Conservation (phyloP, 2,888 invertebrate genomes). For the Athrips mouffetella region DNA sequence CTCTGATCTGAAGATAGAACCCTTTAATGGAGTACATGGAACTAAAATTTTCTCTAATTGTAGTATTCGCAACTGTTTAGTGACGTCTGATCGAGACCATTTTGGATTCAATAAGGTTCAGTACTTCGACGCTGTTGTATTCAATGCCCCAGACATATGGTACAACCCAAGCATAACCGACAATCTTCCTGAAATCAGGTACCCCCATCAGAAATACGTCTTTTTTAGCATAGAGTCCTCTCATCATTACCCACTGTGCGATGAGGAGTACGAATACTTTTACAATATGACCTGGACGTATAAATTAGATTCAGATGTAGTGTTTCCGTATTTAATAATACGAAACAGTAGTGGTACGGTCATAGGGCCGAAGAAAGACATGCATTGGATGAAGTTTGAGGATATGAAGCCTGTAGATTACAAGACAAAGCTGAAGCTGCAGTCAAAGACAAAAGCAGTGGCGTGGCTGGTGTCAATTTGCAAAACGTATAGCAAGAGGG, state of each 20-base stretch:
- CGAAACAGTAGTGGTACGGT: neutral
- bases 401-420: neutral
- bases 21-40: neutral
- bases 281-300: constrained; percentile 34
- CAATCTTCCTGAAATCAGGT: neutral
- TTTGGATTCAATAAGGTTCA: neutral
- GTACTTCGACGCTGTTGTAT: neutral
- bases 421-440: neutral
- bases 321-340: constrained; percentile 26
- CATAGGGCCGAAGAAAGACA: neutral
- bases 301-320: constrained; percentile 25
- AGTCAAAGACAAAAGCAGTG: neutral
- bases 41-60: neutral
- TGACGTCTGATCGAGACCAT: neutral
- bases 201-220: neutral
- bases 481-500: neutral
- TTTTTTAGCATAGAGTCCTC: constrained; percentile 17
- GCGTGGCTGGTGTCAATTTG: constrained; percentile 2
- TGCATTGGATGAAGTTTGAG: neutral
- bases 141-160: constrained; percentile 1
- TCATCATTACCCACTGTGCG: constrained; percentile 25
- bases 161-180: neutral
- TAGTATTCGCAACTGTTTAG: neutral
- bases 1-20: neutral
- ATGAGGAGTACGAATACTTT: constrained; percentile 22